phyloP scores from a whole-genome alignment of 2,888 invertebrate genomes.

The Callyntrura guangdongensis region DNA sequence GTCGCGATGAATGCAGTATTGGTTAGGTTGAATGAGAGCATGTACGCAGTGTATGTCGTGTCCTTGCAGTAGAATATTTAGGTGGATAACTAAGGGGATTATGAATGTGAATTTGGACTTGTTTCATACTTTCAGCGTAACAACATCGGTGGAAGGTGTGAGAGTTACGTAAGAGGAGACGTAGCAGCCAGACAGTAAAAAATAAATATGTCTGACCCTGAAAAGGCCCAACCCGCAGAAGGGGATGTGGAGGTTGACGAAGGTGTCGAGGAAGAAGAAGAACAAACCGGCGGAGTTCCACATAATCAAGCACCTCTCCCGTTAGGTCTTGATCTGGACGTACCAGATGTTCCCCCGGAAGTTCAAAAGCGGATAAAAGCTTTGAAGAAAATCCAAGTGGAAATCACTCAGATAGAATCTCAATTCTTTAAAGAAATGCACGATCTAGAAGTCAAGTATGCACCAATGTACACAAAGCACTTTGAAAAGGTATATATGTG shows the following conservation, averaged over 20 bases:
- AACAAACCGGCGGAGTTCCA: constrained; percentile 86
- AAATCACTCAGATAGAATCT: constrained; percentile 83
- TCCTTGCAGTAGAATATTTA: too few relatives aligned
- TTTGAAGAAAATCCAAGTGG: constrained; percentile 84
- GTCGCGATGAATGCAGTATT: too few relatives aligned
- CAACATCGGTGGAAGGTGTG: neutral
- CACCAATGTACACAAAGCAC: constrained; percentile 91
- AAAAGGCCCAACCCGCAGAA: constrained; percentile 87
- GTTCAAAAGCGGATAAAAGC: constrained; percentile 83
- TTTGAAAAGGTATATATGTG: constrained; percentile 90
- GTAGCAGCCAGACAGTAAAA: too few relatives aligned
- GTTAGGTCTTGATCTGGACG: constrained; percentile 53
- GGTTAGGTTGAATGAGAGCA: too few relatives aligned
- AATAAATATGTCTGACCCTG: constrained; percentile 77
- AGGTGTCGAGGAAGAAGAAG: constrained; percentile 89
- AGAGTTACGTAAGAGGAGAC: neutral
- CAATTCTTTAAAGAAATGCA: constrained; percentile 98
- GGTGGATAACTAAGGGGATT: too few relatives aligned
- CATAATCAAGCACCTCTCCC: constrained; percentile 83
- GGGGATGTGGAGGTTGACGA: constrained; percentile 90
- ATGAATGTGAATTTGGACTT: too few relatives aligned
- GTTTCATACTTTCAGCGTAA: neutral
- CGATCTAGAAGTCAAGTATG: constrained; percentile 96
- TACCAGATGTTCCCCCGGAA: constrained; percentile 85
- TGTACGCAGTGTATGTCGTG: too few relatives aligned